These are phyloP conservation scores for Leptobrachium leishanense DNA, from an alignment of 2,113 vertebrate genomes.

Conservation along the genomic window DNA sequence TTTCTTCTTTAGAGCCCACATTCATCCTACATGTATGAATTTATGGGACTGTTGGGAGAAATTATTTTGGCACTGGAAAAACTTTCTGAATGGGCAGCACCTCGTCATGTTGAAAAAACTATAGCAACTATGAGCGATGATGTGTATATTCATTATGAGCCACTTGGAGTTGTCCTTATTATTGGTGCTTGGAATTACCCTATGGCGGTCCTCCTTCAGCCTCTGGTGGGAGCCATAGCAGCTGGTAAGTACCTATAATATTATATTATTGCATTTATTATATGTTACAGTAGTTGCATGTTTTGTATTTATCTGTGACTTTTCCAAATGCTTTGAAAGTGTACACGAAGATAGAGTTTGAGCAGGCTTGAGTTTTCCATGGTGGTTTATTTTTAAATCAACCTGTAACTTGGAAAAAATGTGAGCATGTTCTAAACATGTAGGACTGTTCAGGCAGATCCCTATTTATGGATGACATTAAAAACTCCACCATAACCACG, in stretches of 20 bases:
- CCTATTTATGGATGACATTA: no score
- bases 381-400: no score
- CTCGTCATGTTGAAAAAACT: constrained; percentile 69
- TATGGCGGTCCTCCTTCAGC: constrained; percentile 72
- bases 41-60: constrained; percentile 73
- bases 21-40: constrained; percentile 70
- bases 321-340: no score
- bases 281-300: no score
- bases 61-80: constrained; percentile 67
- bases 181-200: constrained; percentile 96
- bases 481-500: no score
- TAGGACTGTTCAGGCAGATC: no score
- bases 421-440: no score
- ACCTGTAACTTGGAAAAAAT: no score
- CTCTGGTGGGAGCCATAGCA: constrained; percentile 87
- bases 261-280: not conserved
- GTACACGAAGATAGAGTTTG: no score
- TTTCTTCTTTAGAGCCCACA: constrained; percentile 65
- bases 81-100: constrained; percentile 74
- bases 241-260: constrained; percentile 71
- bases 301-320: no score
- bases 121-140: constrained; percentile 72
- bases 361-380: no score
- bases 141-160: constrained; percentile 75
- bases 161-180: constrained; percentile 84